These are phyloP conservation scores for Alethe diademata DNA, from an alignment of 2,113 vertebrate species.

Conservation along the genomic window DNA sequence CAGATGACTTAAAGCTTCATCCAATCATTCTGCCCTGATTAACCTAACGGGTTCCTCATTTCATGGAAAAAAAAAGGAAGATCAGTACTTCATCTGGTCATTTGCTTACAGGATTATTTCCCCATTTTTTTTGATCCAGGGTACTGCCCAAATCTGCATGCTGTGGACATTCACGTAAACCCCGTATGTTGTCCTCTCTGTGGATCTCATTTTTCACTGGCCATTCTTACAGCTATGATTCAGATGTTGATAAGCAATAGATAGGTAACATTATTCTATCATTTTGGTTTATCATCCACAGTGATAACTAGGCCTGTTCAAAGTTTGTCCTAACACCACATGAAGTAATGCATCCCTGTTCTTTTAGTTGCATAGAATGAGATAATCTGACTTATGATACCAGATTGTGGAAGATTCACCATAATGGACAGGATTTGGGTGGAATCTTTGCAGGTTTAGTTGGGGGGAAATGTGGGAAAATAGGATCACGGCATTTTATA, in stretches of 20 bases:
- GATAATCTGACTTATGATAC: neutral
- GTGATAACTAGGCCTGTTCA: neutral
- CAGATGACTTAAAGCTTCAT: neutral
- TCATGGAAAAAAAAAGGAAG: neutral
- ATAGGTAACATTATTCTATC: neutral
- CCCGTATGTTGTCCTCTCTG: neutral
- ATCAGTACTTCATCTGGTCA: neutral
- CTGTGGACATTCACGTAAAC: neutral
- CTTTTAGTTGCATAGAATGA: neutral
- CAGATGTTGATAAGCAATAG: neutral
- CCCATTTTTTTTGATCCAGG: neutral
- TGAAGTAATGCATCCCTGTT: neutral
- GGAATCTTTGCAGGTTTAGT: neutral
- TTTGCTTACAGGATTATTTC: neutral
- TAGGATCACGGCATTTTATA: neutral
- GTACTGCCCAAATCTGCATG: neutral
- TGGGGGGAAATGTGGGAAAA: neutral
- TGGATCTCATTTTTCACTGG: neutral
- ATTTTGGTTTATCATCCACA: neutral
- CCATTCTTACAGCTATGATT: neutral
- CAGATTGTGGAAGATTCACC: neutral
- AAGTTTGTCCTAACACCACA: neutral
- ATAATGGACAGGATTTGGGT: neutral
- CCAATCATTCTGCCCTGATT: slow-evolving; percentile 18
- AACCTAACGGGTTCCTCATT: neutral